Conservation (phyloP, 2,797 vertebrate genomes). For the Morelia viridis region DNA sequence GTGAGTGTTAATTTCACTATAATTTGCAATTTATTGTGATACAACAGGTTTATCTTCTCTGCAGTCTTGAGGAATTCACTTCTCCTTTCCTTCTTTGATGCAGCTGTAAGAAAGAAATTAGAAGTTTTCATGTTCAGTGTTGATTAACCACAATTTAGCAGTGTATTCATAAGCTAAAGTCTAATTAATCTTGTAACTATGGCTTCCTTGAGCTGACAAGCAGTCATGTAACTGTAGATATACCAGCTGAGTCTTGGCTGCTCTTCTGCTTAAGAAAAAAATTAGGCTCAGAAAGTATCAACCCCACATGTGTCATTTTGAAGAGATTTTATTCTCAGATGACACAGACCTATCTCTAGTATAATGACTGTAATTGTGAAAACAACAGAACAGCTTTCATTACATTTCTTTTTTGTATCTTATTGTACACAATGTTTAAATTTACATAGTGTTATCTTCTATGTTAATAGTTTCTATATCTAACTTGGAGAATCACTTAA, state of each 20-base stretch:
- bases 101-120: not conserved
- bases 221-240: not conserved
- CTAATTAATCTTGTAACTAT: not conserved
- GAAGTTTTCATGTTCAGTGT: not conserved
- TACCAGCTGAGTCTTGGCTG: not conserved
- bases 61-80: not conserved
- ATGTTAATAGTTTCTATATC: not conserved
- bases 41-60: not conserved
- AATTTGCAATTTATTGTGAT: not conserved
- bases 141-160: not conserved
- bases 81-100: not conserved
- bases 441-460: not conserved
- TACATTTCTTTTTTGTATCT: not conserved
- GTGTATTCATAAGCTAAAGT: not conserved
- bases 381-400: not conserved
- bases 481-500: not conserved
- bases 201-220: not conserved
- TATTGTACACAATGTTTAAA: not conserved
- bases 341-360: not conserved
- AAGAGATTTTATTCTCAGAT: not conserved
- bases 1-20: not conserved
- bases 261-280: not conserved
- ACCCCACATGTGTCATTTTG: not conserved
- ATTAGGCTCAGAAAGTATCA: not conserved
- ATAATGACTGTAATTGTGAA: not conserved